A percentile compares a stretch with the other conserved stretches of the same genome.
These are phyloP conservation scores for Alexandromys fortis DNA, from an alignment of 2,113 vertebrate genomes.

Conservation along the genomic window DNA sequence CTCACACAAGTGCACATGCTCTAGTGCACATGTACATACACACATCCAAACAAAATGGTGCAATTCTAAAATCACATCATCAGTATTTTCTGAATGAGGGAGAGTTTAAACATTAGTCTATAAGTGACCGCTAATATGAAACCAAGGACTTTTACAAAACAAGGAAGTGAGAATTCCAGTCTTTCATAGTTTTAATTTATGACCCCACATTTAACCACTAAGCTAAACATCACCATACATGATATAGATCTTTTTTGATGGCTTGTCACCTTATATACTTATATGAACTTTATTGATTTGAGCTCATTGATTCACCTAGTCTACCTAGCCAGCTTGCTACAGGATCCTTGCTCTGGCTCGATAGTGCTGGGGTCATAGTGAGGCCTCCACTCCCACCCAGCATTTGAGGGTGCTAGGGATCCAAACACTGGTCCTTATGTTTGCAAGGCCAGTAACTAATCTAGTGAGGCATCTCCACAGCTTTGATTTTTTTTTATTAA, in stretches of 20 bases:
- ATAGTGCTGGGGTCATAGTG: not conserved
- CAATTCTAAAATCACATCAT: not conserved
- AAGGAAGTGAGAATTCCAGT: constrained; percentile 27
- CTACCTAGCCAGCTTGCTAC: not conserved
- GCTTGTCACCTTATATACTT: not conserved
- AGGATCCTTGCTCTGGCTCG: not conserved
- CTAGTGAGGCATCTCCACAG: not conserved
- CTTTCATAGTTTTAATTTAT: constrained; percentile 27
- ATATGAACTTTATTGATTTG: not conserved
- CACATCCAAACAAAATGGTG: not conserved
- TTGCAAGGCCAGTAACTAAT: not conserved
- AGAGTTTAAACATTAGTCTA: constrained; percentile 15
- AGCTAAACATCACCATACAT: not conserved
- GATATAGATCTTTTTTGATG: not conserved
- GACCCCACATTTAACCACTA: not conserved
- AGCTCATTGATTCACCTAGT: not conserved
- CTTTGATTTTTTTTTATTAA: not conserved
- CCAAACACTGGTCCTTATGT: not conserved
- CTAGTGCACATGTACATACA: not conserved
- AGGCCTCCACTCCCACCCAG: not conserved
- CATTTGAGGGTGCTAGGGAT: not conserved
- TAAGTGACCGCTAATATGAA: constrained; percentile 2
- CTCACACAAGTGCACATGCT: not conserved
- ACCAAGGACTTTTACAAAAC: constrained; percentile 32
- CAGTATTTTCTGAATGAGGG: not conserved